Conservation (phyloP, 2,888 invertebrate species). For the Dorcus parallelipipedus region DNA sequence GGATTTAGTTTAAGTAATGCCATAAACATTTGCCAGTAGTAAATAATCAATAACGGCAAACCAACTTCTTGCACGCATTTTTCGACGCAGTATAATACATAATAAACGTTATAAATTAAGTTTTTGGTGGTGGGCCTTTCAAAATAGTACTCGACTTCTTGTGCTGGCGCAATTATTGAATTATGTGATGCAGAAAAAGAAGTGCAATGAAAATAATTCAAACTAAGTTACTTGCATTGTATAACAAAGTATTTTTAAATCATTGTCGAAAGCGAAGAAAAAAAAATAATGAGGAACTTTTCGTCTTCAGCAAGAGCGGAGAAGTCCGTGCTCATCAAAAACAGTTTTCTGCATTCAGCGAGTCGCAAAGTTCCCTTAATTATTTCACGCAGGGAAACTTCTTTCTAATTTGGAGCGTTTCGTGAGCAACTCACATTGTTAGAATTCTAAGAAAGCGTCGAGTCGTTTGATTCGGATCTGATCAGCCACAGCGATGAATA, state of each 20-base stretch:
- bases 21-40: background rate
- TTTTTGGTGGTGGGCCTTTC: too few relatives aligned
- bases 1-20: background rate
- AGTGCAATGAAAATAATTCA: too few relatives aligned
- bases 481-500: slow-evolving; percentile 29
- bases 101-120: too few relatives aligned
- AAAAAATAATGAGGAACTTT: background rate
- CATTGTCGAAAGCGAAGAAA: background rate
- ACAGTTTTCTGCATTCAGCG: slow-evolving; percentile 20
- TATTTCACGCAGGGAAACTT: slow-evolving; percentile 21
- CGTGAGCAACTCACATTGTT: slow-evolving; percentile 22
- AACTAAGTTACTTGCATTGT: too few relatives aligned
- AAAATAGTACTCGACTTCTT: too few relatives aligned
- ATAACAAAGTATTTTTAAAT: too few relatives aligned
- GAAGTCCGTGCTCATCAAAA: slow-evolving; percentile 1
- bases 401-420: slow-evolving; percentile 23
- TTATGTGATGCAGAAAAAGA: too few relatives aligned
- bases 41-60: background rate
- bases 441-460: slow-evolving; percentile 27
- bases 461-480: slow-evolving; percentile 29
- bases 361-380: slow-evolving; percentile 23
- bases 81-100: too few relatives aligned
- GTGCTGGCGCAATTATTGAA: too few relatives aligned
- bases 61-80: too few relatives aligned
- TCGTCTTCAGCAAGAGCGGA: background rate